A percentile compares a stretch with the other conserved stretches of the same genome.
Conservation (phyloP, 2,113 vertebrate genomes). For the Entomyzon cyanotis region DNA sequence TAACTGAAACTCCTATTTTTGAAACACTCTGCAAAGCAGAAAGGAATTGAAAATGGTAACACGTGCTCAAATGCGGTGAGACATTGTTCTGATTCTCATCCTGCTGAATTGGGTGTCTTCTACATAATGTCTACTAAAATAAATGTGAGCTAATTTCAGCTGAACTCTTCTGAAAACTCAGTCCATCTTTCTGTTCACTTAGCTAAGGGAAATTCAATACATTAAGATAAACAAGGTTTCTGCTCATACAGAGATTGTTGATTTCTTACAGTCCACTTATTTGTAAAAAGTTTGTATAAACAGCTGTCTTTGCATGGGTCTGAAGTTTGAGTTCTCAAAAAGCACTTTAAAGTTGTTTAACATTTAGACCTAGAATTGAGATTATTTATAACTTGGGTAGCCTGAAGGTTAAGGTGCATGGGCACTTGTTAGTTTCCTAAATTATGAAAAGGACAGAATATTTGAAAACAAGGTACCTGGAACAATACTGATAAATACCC, state of each 20-base stretch:
- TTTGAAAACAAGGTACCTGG: background rate
- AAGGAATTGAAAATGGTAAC: slow-evolving; percentile 21
- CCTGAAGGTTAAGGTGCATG: background rate
- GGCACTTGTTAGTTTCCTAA: background rate
- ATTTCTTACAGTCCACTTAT: background rate
- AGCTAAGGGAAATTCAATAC: background rate
- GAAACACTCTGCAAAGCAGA: background rate
- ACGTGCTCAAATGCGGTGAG: background rate
- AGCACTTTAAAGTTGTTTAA: background rate
- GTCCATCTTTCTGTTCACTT: background rate
- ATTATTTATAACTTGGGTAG: background rate
- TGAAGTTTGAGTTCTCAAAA: background rate
- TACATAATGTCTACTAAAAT: background rate
- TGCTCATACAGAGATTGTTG: background rate
- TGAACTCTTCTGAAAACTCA: background rate
- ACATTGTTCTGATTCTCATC: background rate
- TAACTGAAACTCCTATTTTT: background rate
- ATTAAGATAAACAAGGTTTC: background rate
- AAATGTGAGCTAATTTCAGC: background rate
- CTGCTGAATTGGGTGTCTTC: background rate
- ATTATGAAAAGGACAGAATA: background rate
- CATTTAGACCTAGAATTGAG: background rate
- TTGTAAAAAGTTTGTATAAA: background rate
- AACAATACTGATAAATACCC: background rate
- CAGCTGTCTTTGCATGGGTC: background rate